These are phyloP conservation scores for Poeciliopsis infans DNA, from an alignment of 2,797 vertebrate species.

Conservation along the genomic window DNA sequence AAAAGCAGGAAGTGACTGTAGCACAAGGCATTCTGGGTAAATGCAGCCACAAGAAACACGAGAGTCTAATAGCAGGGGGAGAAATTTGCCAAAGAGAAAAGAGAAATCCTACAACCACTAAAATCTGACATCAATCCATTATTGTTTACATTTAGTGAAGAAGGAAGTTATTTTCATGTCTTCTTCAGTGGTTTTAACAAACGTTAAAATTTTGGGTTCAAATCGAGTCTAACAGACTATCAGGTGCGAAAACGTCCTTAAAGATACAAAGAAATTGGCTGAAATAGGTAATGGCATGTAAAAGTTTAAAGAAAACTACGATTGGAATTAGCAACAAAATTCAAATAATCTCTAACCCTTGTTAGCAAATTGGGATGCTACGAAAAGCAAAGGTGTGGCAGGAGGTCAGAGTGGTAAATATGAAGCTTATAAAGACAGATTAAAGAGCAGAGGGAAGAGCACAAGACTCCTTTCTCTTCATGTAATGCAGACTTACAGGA, in stretches of 20 bases:
- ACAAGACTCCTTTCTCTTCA: slow-evolving; percentile 33
- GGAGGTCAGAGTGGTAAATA: slow-evolving; percentile 47
- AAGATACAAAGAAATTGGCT: not conserved
- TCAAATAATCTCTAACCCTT: slow-evolving; percentile 2
- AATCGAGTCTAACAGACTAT: too few relatives aligned
- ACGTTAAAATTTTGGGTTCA: too few relatives aligned
- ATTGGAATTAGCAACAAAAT: not conserved
- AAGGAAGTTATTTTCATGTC: too few relatives aligned
- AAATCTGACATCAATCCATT: too few relatives aligned
- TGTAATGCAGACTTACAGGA: slow-evolving; percentile 34
- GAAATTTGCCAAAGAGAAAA: too few relatives aligned
- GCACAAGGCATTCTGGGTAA: too few relatives aligned
- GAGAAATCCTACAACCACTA: too few relatives aligned
- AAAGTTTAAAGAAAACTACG: not conserved
- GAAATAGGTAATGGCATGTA: not conserved
- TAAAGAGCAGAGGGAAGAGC: slow-evolving; percentile 38
- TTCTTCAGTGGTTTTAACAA: too few relatives aligned
- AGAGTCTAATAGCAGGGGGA: too few relatives aligned
- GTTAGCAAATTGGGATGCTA: slow-evolving; percentile 42
- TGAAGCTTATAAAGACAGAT: slow-evolving; percentile 37
- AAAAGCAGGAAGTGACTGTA: too few relatives aligned
- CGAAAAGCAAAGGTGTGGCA: slow-evolving; percentile 33
- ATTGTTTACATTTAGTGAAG: too few relatives aligned
- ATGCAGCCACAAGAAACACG: too few relatives aligned
- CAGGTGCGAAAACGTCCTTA: not conserved